Evolutionary conservation across 1,140 invertebrate species (phyloP), one percentile per base, ranked within the genome.

Genomic region (Trichonephila inaurata): DNA sequence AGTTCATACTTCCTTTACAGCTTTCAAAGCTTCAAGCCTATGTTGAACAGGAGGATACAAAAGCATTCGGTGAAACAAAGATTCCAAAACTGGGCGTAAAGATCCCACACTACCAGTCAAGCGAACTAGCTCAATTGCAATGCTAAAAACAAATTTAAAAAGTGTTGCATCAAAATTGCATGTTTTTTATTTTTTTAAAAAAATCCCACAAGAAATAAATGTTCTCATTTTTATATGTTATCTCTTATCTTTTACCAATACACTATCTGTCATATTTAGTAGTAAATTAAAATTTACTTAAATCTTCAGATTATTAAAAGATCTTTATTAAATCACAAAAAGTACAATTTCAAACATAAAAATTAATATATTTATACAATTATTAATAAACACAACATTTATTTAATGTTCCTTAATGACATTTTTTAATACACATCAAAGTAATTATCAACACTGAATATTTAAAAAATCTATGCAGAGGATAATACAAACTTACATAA

Each of bases 61-160:
- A 0, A 99, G 96, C 97, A 99, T 98, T 62, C 98, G 96, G 96
- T 99, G 98, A 95, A 99, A 99, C 3, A 99, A 96, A 0, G 98
- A 98, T 95, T 99, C 98, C 91, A 99, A 96, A 66, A 99, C 98
- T 21, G 98, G 98, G 24, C 98, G 96, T 89, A 99, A 96, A 16
- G 97, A 97, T 1, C 97, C 97, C 44, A 98, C 97, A 90, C 97
- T 97, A 0, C 98, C 98, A 6, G 99, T 98, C 60, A 99, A 96
- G 60, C 98, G 96, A 0, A 99, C 97, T 89, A 99, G 95, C 95
- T 99, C 98, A 40, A 98, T 98, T 16, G 98, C 98, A 95, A 98
- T 98, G 95, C 98, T 98, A 95, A 61, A 28, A 85, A 92, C 91
- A 72, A 58, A 61, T 69, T 72, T 66, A 24, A 62, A 61, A 33